phyloP scores from a whole-genome alignment of 2,888 invertebrate genomes.

The Netelia inedita region DNA sequence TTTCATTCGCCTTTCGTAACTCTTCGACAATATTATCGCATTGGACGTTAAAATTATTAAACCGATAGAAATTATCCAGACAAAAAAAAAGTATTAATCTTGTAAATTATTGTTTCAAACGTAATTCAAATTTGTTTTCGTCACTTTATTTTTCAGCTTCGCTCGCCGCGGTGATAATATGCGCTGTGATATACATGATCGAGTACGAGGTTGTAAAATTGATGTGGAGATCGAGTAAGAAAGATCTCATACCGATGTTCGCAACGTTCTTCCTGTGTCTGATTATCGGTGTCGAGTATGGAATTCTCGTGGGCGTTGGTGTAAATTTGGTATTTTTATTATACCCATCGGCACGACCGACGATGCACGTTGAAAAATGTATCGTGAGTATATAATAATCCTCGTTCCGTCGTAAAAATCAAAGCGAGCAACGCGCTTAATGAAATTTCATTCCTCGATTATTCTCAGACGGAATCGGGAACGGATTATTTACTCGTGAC shows the following conservation, averaged over 20 bases:
- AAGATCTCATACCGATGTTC: slow-evolving; percentile 92
- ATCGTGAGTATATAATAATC: slow-evolving; percentile 86
- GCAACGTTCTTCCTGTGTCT: slow-evolving; percentile 94
- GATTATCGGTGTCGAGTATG: slow-evolving; percentile 93
- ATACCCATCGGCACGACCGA: slow-evolving; percentile 93
- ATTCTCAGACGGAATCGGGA: slow-evolving; percentile 88
- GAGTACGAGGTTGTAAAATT: slow-evolving; percentile 95
- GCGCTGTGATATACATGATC: slow-evolving; percentile 98
- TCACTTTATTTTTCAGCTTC: slow-evolving; percentile 86
- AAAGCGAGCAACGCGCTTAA: background rate
- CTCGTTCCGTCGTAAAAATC: background rate
- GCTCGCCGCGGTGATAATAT: slow-evolving; percentile 96
- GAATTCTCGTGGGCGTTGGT: slow-evolving; percentile 93
- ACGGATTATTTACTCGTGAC: slow-evolving; percentile 91
- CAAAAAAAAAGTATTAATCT: background rate
- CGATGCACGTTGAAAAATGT: slow-evolving; percentile 90
- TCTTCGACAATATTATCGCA: background rate
- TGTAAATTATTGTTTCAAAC: background rate
- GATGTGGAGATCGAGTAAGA: slow-evolving; percentile 93
- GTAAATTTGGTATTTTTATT: slow-evolving; percentile 92
- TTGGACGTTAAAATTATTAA: too few relatives aligned
- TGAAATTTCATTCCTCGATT: slow-evolving; percentile 14
- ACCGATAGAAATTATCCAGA: too few relatives aligned
- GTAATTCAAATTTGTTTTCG: background rate
- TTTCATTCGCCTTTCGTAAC: background rate